Conservation (phyloP, 2,113 vertebrate species). For the Solea solea region DNA sequence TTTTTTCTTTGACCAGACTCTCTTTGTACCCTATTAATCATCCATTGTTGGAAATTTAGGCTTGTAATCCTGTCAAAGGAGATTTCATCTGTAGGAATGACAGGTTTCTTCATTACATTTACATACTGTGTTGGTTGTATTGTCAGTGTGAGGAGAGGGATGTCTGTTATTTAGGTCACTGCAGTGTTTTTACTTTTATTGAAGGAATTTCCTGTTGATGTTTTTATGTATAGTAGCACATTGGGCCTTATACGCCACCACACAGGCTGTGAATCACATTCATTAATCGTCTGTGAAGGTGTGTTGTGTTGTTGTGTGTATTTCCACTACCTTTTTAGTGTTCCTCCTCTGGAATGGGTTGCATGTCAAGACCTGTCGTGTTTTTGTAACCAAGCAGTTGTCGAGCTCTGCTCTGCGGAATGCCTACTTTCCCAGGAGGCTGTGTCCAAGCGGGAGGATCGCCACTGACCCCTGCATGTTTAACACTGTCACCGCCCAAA, state of each 20-base stretch:
- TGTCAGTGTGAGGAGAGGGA: background rate
- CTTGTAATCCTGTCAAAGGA: conserved; percentile 58
- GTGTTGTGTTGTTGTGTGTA: conserved; percentile 33
- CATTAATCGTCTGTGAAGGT: conserved; percentile 7
- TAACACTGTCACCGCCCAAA: conserved; percentile 46
- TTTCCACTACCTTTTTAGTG: conserved; percentile 38
- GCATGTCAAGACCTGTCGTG: conserved; percentile 75
- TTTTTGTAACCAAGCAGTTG: conserved; percentile 69
- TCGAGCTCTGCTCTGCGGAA: conserved; percentile 60
- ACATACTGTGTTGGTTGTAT: background rate
- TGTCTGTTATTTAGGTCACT: background rate
- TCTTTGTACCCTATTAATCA: conserved; percentile 33
- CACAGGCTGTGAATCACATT: background rate
- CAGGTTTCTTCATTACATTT: conserved; percentile 1
- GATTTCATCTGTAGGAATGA: conserved; percentile 40
- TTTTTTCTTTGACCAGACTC: conserved; percentile 2
- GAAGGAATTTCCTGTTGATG: background rate
- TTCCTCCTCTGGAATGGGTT: conserved; percentile 60
- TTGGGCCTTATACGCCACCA: background rate
- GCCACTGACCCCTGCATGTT: conserved; percentile 58
- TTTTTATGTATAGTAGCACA: background rate
- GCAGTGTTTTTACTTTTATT: conserved; percentile 1
- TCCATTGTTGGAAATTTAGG: conserved; percentile 37
- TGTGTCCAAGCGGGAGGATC: conserved; percentile 60
- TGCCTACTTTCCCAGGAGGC: conserved; percentile 71